Evolutionary conservation across 2,113 vertebrate species (phyloP), one percentile per base, ranked within the genome.

Genomic region (Amphilophus citrinellus): DNA sequence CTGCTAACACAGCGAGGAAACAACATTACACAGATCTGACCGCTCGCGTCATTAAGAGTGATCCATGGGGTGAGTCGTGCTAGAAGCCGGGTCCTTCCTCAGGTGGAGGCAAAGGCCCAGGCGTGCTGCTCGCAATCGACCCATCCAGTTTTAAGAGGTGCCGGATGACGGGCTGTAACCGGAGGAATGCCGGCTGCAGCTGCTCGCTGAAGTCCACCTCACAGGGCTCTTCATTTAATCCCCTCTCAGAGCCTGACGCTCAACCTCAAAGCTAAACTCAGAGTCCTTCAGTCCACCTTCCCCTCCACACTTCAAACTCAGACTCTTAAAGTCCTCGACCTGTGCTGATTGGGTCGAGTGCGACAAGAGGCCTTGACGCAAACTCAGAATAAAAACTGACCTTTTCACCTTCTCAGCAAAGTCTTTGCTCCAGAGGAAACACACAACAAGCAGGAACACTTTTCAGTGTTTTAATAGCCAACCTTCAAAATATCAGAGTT

Each of bases 131-230:
- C 81, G 24, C 84, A 35, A 53, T 65, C 10, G 53, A 27, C 56
- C 77, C 56, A 20, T 88, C 91, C 78, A 18, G 78, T 77, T 92
- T 95, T 92, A 94, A 89, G 88, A 94, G 93, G 90, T 92, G 90
- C 82, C 27, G 90, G 83, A 5, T 89, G 86, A 93, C 5, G 80
- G 78, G 87, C 77, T 82, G 86, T 13, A 79, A 10, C 22, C 78
- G 82, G 6, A 91, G 89, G 89, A 95, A 92, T 88, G 80, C 78
- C 87, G 86, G 76, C 83, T 59, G 84, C 80, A 93, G 93, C 87
- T 91, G 9, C 3, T 35, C 56, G 58, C 82, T 80, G 17, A 2
- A 81, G 91, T 68, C 76, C 77, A 59, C 61, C 82, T 73, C 42
- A 42, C 75, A 7, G 42, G 87, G 61, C 63, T 50, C 84, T 83